Percentiles rank a stretch among this genome's conserved stretches.
Evolutionary conservation across 2,113 vertebrate species (phyloP).

Genomic region (Microtus ochrogaster): DNA sequence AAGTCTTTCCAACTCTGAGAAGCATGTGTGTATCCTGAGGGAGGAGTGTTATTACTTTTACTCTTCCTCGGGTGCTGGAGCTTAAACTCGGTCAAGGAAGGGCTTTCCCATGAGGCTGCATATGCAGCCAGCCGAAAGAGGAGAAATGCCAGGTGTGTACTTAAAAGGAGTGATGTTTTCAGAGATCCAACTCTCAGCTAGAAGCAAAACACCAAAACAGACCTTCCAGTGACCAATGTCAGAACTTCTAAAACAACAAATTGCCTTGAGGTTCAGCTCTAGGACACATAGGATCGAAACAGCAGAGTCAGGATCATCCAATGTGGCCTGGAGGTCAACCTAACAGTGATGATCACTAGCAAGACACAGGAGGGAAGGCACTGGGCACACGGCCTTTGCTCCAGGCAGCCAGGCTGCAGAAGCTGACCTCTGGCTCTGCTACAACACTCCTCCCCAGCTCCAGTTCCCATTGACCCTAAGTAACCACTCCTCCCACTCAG

Average conservation of each 20-base stretch:
- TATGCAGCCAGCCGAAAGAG: background rate
- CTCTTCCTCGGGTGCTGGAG: background rate
- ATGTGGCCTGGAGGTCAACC: background rate
- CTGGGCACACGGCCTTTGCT: background rate
- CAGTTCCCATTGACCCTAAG: constrained; percentile 3
- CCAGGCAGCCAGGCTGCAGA: background rate
- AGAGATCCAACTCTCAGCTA: background rate
- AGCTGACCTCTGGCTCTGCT: constrained; percentile 10
- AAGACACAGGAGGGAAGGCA: background rate
- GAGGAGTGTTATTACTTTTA: background rate
- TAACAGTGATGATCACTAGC: background rate
- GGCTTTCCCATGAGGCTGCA: background rate
- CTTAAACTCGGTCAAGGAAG: background rate
- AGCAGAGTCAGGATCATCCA: background rate
- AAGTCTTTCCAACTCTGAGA: background rate
- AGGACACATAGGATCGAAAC: background rate
- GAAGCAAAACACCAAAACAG: constrained; percentile 19
- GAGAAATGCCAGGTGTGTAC: background rate
- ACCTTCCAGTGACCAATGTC: background rate
- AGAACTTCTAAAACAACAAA: background rate
- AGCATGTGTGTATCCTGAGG: background rate
- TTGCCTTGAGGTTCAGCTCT: background rate
- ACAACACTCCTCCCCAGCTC: background rate
- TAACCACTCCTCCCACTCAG: background rate
- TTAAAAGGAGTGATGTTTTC: background rate